A percentile compares a stretch with the other conserved stretches of the same genome.
Conservation (phyloP, 2,888 invertebrate species). For the Eustalomyia histrio region DNA sequence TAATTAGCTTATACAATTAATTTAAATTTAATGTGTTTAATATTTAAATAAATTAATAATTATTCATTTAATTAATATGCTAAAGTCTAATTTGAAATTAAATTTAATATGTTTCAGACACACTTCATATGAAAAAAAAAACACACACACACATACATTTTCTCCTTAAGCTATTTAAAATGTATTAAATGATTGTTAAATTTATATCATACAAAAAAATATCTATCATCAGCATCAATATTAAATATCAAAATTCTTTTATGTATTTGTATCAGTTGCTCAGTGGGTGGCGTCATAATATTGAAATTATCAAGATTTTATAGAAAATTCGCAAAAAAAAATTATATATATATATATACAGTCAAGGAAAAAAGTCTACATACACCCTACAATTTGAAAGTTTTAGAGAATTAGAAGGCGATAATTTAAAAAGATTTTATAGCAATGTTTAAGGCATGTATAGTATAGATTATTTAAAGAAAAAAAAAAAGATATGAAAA, state of each 20-base stretch:
- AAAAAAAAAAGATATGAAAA: too few species aligned
- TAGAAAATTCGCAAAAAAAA: too few species aligned
- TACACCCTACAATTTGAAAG: too few species aligned
- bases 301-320: conserved; percentile 6
- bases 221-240: conserved; percentile 1
- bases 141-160: too few species aligned
- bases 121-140: background rate
- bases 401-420: too few species aligned
- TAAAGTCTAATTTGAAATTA: background rate
- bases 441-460: too few species aligned
- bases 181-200: background rate
- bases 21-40: background rate
- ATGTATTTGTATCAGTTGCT: background rate
- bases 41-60: background rate
- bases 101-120: background rate
- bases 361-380: too few species aligned
- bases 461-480: too few species aligned
- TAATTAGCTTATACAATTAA: background rate
- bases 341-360: too few species aligned
- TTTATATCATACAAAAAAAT: background rate
- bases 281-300: conserved; percentile 25
- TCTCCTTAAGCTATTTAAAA: background rate
- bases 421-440: too few species aligned
- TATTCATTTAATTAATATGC: background rate
- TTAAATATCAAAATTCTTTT: background rate